These are phyloP conservation scores for Chrysolina haemoptera DNA, from an alignment of 2,888 invertebrate genomes.

Conservation along the genomic window DNA sequence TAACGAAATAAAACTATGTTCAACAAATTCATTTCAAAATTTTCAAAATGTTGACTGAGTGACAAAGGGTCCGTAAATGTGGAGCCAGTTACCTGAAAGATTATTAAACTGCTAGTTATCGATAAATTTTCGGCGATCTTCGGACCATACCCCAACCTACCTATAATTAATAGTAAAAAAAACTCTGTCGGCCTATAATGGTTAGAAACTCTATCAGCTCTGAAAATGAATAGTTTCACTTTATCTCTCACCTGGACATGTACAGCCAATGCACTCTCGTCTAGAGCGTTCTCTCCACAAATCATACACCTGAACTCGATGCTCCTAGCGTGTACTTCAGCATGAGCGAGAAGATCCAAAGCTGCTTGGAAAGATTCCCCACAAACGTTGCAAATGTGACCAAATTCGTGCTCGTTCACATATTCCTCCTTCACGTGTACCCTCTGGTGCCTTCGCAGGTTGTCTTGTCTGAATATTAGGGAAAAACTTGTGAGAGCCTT, in stretches of 20 bases:
- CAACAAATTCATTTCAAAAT: too few species aligned
- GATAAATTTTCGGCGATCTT: too few species aligned
- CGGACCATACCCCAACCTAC: too few species aligned
- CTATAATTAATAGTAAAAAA: too few species aligned
- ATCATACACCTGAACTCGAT: constrained; percentile 75
- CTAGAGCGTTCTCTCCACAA: constrained; percentile 77
- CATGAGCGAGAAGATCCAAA: constrained; percentile 83
- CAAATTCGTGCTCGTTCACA: constrained; percentile 69
- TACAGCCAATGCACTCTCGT: constrained; percentile 76
- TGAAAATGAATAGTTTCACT: neutral
- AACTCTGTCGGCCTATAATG: too few species aligned
- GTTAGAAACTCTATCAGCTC: neutral
- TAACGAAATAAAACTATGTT: too few species aligned
- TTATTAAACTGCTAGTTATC: too few species aligned
- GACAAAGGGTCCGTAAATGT: too few species aligned
- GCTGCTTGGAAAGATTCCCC: constrained; percentile 85
- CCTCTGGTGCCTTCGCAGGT: constrained; percentile 78
- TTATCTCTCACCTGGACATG: constrained; percentile 69
- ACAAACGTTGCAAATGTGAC: constrained; percentile 85
- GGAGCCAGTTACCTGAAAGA: too few species aligned
- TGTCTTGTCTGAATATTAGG: constrained; percentile 74
- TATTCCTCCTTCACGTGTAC: constrained; percentile 68
- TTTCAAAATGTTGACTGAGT: too few species aligned
- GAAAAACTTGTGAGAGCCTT: neutral
- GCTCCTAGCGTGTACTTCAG: constrained; percentile 82